Conservation (phyloP, 2,797 vertebrate genomes). For the Bucorvus abyssinicus region DNA sequence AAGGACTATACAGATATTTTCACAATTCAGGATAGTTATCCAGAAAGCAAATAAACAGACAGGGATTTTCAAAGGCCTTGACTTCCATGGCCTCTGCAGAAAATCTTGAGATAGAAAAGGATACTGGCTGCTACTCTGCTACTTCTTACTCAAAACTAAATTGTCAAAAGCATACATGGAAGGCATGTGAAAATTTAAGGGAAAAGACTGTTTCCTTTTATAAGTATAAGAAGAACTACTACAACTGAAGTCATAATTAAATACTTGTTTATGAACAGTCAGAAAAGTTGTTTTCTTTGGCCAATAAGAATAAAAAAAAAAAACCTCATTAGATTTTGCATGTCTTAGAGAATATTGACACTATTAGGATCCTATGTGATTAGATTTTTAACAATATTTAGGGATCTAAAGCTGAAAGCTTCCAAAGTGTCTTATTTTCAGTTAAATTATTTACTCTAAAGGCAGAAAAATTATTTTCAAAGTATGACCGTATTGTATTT, state of each 20-base stretch:
- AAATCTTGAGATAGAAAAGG: neutral
- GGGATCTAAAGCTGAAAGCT: neutral
- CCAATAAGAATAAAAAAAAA: neutral
- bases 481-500: neutral
- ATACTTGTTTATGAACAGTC: neutral
- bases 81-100: neutral
- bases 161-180: neutral
- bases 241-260: neutral
- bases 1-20: constrained; percentile 25
- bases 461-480: neutral
- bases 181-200: neutral
- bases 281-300: neutral
- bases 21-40: neutral
- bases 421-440: neutral
- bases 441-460: neutral
- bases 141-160: neutral
- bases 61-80: neutral
- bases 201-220: neutral
- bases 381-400: neutral
- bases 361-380: neutral
- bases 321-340: accelerated
- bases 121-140: neutral
- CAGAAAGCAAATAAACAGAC: neutral
- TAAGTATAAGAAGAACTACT: neutral
- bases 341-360: neutral